These are phyloP conservation scores for Hypothenemus hampei DNA, from an alignment of 1,140 invertebrate genomes.

Conservation along the genomic window DNA sequence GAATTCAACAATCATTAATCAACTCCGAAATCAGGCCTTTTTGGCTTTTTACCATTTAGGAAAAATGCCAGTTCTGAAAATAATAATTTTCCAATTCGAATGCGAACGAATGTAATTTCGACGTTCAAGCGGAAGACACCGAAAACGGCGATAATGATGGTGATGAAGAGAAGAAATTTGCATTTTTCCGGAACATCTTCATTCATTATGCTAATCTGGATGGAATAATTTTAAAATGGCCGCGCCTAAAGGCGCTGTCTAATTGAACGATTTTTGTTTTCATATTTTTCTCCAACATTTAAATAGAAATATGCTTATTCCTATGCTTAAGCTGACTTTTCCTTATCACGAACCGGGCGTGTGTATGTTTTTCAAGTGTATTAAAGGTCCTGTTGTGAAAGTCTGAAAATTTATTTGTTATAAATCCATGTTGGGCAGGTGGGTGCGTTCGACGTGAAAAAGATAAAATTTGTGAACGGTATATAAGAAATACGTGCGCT, in stretches of 20 bases:
- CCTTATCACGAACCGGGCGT: neutral
- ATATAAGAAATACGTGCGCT: too few relatives aligned
- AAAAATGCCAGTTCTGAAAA: neutral
- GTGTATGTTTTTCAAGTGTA: too few relatives aligned
- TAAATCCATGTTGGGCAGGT: too few relatives aligned
- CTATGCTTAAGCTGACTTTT: neutral
- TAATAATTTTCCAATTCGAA: conserved; percentile 3
- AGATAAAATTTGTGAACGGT: too few relatives aligned
- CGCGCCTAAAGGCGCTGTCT: too few relatives aligned
- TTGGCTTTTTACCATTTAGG: conserved; percentile 1
- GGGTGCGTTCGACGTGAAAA: too few relatives aligned
- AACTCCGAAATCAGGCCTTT: conserved; percentile 9
- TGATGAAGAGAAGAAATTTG: neutral
- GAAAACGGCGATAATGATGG: neutral
- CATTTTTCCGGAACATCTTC: conserved; percentile 4
- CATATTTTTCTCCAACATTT: neutral
- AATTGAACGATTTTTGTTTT: conserved; percentile 1
- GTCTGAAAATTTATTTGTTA: too few relatives aligned
- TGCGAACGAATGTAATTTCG: conserved; percentile 1
- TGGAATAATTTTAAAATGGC: neutral
- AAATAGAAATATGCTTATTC: neutral
- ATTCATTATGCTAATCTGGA: conserved; percentile 1
- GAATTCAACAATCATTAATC: conserved; percentile 13
- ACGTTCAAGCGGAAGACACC: too few relatives aligned
- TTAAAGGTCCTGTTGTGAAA: neutral